A percentile compares a stretch with the other conserved stretches of the same genome.
These are phyloP conservation scores for Coregonus sp. DNA, from an alignment of 2,797 vertebrate species.

Conservation along the genomic window DNA sequence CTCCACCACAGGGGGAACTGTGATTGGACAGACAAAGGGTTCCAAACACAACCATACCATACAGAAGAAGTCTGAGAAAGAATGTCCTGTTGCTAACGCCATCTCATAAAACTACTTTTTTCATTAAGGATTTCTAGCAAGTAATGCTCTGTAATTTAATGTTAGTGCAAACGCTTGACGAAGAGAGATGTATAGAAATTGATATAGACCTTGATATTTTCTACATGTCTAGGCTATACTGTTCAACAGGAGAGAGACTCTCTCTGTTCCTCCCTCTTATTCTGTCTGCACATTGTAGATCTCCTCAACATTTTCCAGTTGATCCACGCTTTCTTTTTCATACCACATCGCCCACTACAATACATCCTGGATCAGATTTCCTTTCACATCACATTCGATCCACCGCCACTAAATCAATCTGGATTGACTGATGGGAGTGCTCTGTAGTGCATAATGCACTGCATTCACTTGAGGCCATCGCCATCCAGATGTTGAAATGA, in stretches of 20 bases:
- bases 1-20: constrained; percentile 88
- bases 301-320: neutral
- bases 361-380: constrained; percentile 15
- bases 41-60: neutral
- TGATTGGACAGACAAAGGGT: constrained; percentile 14
- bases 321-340: neutral
- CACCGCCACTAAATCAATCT: constrained; percentile 24
- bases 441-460: constrained; percentile 9
- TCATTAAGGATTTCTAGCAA: neutral
- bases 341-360: constrained; percentile 2
- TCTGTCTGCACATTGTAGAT: neutral
- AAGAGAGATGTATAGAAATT: neutral
- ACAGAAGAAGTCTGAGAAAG: neutral
- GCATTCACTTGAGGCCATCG: neutral
- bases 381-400: constrained; percentile 17
- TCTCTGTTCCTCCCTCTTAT: neutral
- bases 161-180: neutral
- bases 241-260: neutral
- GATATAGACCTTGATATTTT: neutral
- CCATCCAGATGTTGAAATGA: constrained; percentile 30
- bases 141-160: neutral
- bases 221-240: neutral
- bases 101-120: neutral
- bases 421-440: constrained; percentile 9
- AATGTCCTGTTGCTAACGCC: neutral